Conservation (phyloP, 2,888 invertebrate genomes). For the Drosophila flavopinicola region DNA sequence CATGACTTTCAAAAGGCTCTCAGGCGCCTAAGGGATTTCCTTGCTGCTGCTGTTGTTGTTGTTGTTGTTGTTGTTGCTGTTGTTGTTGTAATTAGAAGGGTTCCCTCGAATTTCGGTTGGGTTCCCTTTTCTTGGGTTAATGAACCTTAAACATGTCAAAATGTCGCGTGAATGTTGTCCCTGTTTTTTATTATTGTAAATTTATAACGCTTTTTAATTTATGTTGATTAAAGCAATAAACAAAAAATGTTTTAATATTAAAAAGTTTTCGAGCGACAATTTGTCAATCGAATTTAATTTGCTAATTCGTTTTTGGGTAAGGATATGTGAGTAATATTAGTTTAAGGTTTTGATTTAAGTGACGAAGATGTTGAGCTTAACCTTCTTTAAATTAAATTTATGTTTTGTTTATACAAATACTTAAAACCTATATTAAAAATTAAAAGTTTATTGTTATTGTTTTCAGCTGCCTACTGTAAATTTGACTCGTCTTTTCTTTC, state of each 20-base stretch:
- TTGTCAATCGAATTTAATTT: constrained; percentile 25
- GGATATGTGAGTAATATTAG: too few relatives aligned
- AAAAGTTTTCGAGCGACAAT: constrained; percentile 15
- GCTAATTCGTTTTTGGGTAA: neutral
- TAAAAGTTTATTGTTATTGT: neutral
- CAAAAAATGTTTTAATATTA: constrained; percentile 1
- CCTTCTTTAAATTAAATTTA: too few relatives aligned
- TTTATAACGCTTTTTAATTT: constrained; percentile 50
- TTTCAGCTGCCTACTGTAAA: neutral
- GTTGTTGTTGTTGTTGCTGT: constrained; percentile 29
- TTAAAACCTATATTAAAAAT: too few relatives aligned
- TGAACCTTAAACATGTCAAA: constrained; percentile 63
- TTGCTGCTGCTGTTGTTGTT: constrained; percentile 43
- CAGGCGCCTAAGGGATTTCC: constrained; percentile 26
- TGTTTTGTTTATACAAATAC: too few relatives aligned
- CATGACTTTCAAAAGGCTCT: constrained; percentile 57
- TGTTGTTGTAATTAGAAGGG: constrained; percentile 56
- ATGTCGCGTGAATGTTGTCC: constrained; percentile 36
- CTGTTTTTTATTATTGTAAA: constrained; percentile 10
- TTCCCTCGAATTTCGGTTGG: constrained; percentile 18
- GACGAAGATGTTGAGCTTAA: too few relatives aligned
- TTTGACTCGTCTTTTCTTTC: constrained; percentile 1
- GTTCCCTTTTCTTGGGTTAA: constrained; percentile 33
- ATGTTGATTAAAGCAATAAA: constrained; percentile 43
- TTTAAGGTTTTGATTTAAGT: too few relatives aligned